phyloP scores from a whole-genome alignment of 2,797 vertebrate genomes.

The Hyperoplus lanceolatus region DNA sequence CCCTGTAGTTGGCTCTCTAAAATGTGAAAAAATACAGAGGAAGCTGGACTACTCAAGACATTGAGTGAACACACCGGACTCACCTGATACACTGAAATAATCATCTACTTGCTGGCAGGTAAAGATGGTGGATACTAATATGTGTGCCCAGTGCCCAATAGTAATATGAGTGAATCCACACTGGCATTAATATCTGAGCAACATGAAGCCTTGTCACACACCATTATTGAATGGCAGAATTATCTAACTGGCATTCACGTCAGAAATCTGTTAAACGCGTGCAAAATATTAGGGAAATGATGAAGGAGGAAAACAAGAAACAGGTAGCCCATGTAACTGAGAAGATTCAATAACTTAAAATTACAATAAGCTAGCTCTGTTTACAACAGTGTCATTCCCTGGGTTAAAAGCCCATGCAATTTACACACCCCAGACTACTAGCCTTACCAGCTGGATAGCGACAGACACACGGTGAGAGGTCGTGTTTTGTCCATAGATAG shows the following conservation, averaged over 20 bases:
- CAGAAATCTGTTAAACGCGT: background rate
- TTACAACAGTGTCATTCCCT: background rate
- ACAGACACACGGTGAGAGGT: background rate
- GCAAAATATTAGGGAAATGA: accelerated
- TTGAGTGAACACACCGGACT: background rate
- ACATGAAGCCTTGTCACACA: background rate
- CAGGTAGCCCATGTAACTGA: too few species aligned
- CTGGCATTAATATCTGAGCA: background rate
- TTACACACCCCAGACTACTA: background rate
- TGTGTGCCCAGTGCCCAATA: too few species aligned
- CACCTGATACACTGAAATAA: background rate
- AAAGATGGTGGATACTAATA: too few species aligned
- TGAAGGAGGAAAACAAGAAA: too few species aligned
- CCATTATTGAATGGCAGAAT: background rate
- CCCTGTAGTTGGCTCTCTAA: too few species aligned
- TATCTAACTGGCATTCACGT: background rate
- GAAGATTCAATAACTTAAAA: too few species aligned
- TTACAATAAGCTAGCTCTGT: background rate
- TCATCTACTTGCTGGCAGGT: background rate
- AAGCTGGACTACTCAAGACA: background rate
- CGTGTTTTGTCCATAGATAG: background rate
- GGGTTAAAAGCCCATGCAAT: background rate
- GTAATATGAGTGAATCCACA: background rate
- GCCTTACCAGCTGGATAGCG: background rate
- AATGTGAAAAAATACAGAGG: background rate